Evolutionary conservation across 2,888 invertebrate genomes (phyloP), one percentile per base, ranked within the genome.

Genomic region (Temnothorax rugatulus): DNA sequence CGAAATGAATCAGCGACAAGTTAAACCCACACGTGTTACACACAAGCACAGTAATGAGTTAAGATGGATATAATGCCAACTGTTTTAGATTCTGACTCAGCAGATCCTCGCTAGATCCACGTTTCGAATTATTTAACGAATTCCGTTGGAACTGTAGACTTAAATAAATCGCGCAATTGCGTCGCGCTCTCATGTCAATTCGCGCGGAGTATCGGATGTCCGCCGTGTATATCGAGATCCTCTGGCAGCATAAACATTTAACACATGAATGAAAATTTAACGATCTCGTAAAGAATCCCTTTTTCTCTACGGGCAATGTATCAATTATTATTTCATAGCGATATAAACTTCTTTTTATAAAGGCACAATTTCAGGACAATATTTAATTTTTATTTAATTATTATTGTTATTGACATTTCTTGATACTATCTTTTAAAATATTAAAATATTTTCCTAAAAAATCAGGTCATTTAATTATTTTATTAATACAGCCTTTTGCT

Each of bases 71-170:
- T 87, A 84, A 92, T 91, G 88, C 87, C 85, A 90, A 91, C 91
- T 89, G 88, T 93, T 93, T 91, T 92, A 92, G 91, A 91, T 88
- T 87, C 90, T 92, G 92, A 93, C 88, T 93, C 91, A 92, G 84
- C 74, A 18, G 87, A 41, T 41, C 64, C 41, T 50, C 54, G 47
- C 57, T 61, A 82, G 59, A 74, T 77, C 64, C 74, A 54, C 82
- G 63, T 76, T 25, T 68, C 25, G 57, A 52, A 76, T 71, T 66
- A 77, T 82, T 84, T 63, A 68, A 69, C 71, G 74, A 88, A 86
- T 88, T 84, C 83, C 47, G 47, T 59, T 38, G 34, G 54, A 68
- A 41, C 38, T 52, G 61, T 61, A 15, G 66, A 77, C 44, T 77
- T 76, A 85, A 84, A 85, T 74, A 82, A 77, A 84, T 61, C 82